A percentile compares a stretch with the other conserved stretches of the same genome.
Evolutionary conservation across 2,888 invertebrate species (phyloP).

Genomic region (Stenchaetothrips biformis): DNA sequence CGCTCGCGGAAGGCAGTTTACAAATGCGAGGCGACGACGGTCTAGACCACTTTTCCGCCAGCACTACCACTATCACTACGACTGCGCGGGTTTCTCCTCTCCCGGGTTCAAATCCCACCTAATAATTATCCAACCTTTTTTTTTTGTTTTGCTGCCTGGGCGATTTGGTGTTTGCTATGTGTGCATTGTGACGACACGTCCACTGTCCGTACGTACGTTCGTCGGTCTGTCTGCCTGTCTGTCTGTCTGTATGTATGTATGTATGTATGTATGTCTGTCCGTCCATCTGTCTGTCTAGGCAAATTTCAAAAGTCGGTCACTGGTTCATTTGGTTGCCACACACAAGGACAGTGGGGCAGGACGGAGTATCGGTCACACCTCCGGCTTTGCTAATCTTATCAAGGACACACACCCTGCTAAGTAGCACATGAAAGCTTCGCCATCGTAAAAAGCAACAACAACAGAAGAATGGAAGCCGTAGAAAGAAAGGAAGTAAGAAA

Average conservation of each 20-base stretch:
- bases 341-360: neutral
- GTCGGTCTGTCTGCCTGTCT: neutral
- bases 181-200: neutral
- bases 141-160: neutral
- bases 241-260: no score
- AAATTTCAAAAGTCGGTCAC: neutral
- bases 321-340: neutral
- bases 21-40: neutral
- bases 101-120: no score
- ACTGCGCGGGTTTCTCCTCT: no score
- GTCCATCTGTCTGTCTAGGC: neutral
- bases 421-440: no score
- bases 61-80: no score
- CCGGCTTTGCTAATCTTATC: neutral
- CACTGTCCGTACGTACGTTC: no score
- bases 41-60: no score
- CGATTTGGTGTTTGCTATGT: neutral
- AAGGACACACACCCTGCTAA: neutral
- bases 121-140: no score
- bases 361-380: conserved; percentile 6
- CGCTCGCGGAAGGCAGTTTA: neutral
- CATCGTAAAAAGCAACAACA: no score
- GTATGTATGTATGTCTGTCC: no score
- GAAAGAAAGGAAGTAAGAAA: no score
- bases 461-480: no score